Evolutionary conservation across 2,888 invertebrate genomes (phyloP), one percentile per base, ranked within the genome.

Genomic region (Mythimna impura): DNA sequence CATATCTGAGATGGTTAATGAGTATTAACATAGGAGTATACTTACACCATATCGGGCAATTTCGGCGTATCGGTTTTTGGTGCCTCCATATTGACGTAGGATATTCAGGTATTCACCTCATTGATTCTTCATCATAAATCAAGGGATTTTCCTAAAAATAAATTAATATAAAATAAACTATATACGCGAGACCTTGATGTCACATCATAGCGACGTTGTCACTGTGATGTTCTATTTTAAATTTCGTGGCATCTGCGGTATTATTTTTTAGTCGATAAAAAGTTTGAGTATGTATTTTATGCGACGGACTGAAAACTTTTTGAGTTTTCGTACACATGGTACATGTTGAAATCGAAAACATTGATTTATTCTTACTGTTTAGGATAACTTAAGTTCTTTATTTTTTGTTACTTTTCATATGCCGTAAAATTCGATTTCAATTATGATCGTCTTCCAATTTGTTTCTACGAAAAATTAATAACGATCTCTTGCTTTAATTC

Each of bases 31-130:
- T 12, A n/a, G 12, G 50, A 50, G 20, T n/a, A 22, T 65, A 93
- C 95, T 93, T 91, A 95, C 95, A 95, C 90, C 95, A 95, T 95
- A 66, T 93, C 91, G 54, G 95, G 87, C 34, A 94, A 73, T 80
- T 94, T 94, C 10, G 90, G 88, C 57, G 87, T 71, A 12, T 94
- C 94, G 74, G 79, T 83, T 72, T 89, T 93, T 9, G 89, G 81
- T 57, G 88, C 82, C 65, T 95, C 95, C 95, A 95, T 95, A 65
- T 78, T 78, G 60, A 69, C 22, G 55, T 12, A 12, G 55, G 52
- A 50, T 69, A 58, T 20, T 47, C n/a, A 52, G 20, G n/a, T 20
- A 14, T 73, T 60, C 80, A 64, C 14, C 10, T 71, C 68, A 81
- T 55, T 47, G 66, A 52, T 60, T 79, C 66, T 66, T 68, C 85